Evolutionary conservation across 2,113 vertebrate genomes (phyloP).

Genomic region (Bucco capensis): DNA sequence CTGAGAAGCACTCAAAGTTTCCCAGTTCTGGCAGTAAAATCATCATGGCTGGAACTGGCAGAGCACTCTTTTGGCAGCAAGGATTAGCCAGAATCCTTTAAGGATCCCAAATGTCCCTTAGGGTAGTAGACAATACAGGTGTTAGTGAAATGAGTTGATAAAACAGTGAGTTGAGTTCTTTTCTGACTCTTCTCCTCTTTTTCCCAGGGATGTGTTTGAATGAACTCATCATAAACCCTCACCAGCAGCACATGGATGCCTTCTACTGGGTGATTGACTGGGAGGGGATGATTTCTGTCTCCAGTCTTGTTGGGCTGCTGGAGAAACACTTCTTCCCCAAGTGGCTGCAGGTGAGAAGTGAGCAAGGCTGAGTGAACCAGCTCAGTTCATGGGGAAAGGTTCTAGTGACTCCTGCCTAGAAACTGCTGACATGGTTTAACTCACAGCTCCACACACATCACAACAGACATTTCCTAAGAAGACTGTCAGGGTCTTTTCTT

Average conservation of each 20-base stretch:
- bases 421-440: neutral
- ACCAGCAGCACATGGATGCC: conserved; percentile 97
- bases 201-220: conserved; percentile 87
- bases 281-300: conserved; percentile 96
- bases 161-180: neutral
- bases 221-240: conserved; percentile 92
- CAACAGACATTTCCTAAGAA: neutral
- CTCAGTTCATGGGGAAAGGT: neutral
- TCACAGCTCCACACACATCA: rapidly evolving
- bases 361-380: neutral
- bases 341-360: conserved; percentile 88
- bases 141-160: no score
- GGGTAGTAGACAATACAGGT: rapidly evolving
- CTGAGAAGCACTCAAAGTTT: neutral
- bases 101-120: neutral
- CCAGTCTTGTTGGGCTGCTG: conserved; percentile 88
- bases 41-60: neutral
- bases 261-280: conserved; percentile 97
- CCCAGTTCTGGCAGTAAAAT: neutral
- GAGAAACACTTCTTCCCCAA: conserved; percentile 98
- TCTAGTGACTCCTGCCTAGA: neutral
- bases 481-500: neutral
- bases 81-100: neutral
- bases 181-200: neutral
- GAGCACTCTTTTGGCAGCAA: neutral